Evolutionary conservation across 2,113 vertebrate species (phyloP).

Genomic region (Oryctolagus cuniculus): DNA sequence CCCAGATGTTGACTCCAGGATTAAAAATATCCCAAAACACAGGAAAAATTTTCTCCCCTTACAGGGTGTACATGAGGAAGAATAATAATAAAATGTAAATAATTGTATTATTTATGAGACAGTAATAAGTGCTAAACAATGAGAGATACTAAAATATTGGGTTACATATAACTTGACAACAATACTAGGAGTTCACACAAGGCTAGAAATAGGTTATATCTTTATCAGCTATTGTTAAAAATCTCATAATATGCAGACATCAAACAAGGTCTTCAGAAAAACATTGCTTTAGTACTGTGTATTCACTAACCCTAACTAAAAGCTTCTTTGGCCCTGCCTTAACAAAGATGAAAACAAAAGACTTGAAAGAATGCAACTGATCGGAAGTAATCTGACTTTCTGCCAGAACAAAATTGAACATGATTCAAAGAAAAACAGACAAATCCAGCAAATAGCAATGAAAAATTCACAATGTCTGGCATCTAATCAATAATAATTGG

Average conservation of each 20-base stretch:
- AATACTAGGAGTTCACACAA: background rate
- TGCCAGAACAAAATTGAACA: background rate
- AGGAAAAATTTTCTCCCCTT: background rate
- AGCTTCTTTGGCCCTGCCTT: background rate
- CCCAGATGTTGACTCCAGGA: background rate
- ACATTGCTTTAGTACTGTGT: background rate
- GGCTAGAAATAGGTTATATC: background rate
- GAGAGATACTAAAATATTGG: background rate
- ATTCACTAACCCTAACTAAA: background rate
- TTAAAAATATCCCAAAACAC: background rate
- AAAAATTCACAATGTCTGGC: background rate
- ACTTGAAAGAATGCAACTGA: background rate
- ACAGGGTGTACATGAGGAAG: background rate
- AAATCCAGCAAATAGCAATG: background rate
- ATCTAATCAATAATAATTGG: background rate
- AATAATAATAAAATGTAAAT: background rate
- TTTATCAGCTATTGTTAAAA: background rate
- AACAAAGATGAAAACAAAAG: background rate
- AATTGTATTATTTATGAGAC: background rate
- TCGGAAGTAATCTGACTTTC: conserved; percentile 1
- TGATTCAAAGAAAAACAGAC: background rate
- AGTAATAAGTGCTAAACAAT: background rate
- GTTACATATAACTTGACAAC: background rate
- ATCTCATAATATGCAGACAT: background rate
- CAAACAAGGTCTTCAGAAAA: background rate